Evolutionary conservation across 2,888 invertebrate genomes (phyloP), one percentile per base, ranked within the genome.

Genomic region (Psylliodes chrysocephalus): DNA sequence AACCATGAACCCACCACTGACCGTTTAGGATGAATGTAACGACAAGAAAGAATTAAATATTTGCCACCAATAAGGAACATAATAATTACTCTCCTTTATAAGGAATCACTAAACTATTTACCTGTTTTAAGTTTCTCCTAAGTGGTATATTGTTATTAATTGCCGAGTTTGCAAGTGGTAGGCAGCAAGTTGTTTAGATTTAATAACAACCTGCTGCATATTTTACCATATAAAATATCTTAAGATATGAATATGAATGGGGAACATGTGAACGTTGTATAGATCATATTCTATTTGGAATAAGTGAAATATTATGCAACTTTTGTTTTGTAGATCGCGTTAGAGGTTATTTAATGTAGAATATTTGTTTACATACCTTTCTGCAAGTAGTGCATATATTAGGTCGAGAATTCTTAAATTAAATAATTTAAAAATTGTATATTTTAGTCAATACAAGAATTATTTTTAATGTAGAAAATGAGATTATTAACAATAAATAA

Each of bases 121-220:
- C 35, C 30, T 46, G 52, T 47, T 28, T 63, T 54, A 47, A 40
- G 40, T 42, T 28, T 12, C 22, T 55, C 57, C 46, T 64, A 44
- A 51, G 61, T 64, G 59, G 59, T 67, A 55, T 52, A 64, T 62
- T 62, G 55, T 53, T 62, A 67, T 64, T 64, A 63, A 64, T 67
- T 62, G 60, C 63, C 30, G 22, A 42, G 60, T 55, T 44, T 51
- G 63, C 53, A 47, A 49, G 59, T 55, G 44, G 54, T 55, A 64
- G 67, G 55, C 60, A 63, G 60, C 64, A 67, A 64, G 67, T 67
- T 63, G 60, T 57, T 60, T 49, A 35, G 56, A 30, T 57, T 54
- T 64, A 67, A 55, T 61, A 70, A 70, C 71, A 71, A 72, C 72
- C 68, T 72, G 70, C 68, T 66, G 69, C 67, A 73, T 71, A 70